phyloP scores from a whole-genome alignment of 2,888 invertebrate genomes.

The Chouioia cunea region DNA sequence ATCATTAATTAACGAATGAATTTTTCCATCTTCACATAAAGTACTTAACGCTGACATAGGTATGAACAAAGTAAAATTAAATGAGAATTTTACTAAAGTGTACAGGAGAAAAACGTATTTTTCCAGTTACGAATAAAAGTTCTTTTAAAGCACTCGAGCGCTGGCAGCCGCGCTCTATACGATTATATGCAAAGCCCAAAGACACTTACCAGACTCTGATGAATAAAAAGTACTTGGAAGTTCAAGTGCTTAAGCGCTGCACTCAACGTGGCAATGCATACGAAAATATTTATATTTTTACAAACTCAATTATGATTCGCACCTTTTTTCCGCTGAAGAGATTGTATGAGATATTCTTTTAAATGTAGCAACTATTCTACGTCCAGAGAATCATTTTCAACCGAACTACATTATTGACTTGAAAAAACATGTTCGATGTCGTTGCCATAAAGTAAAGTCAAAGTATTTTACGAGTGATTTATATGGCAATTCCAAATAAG shows the following conservation, averaged over 20 bases:
- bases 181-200: constrained; percentile 37
- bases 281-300: constrained; percentile 39
- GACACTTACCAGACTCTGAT: constrained; percentile 39
- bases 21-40: too few species aligned
- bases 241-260: constrained; percentile 23
- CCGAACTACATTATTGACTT: too few species aligned
- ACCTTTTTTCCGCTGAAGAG: background rate
- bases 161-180: constrained; percentile 7
- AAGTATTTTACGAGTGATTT: background rate
- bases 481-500: too few species aligned
- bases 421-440: too few species aligned
- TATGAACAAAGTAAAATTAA: too few species aligned
- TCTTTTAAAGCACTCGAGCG: constrained; percentile 29
- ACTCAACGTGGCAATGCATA: constrained; percentile 16
- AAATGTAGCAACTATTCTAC: too few species aligned
- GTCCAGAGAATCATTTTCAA: too few species aligned
- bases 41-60: too few species aligned
- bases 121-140: constrained; percentile 20
- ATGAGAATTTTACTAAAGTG: too few species aligned
- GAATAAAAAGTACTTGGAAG: constrained; percentile 39
- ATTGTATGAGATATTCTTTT: too few species aligned
- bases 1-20: too few species aligned
- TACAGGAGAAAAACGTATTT: constrained; percentile 5
- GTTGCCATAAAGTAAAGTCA: background rate
- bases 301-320: constrained; percentile 1